phyloP scores from a whole-genome alignment of 92 coral and sea anemone species.

The Palythoa heliodiscus region DNA sequence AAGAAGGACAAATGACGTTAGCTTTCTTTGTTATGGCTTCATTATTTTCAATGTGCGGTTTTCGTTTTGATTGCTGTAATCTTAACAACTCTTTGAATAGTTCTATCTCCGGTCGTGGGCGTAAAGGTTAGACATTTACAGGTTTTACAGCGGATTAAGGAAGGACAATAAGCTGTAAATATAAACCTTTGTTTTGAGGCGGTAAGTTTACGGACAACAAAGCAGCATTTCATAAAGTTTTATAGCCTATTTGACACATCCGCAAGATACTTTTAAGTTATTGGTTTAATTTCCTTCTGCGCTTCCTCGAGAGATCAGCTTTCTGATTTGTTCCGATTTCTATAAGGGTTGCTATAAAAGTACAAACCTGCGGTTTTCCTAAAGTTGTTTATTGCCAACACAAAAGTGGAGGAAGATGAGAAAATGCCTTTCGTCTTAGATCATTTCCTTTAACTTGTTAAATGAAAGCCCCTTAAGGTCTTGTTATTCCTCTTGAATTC shows the following conservation, averaged over 20 bases:
- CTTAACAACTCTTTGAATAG: constrained; percentile 4
- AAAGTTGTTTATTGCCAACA: not conserved
- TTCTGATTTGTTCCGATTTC: constrained; percentile 23
- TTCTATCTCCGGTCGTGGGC: constrained; percentile 4
- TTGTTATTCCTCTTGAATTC: not conserved
- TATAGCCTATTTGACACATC: not conserved
- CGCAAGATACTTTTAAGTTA: not conserved
- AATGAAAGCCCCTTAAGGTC: not conserved
- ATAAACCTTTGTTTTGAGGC: not conserved
- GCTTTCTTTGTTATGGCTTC: not conserved
- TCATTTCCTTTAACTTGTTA: constrained; percentile 22
- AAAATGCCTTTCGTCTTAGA: constrained; percentile 18
- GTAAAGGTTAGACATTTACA: not conserved
- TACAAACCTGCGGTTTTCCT: constrained; percentile 19
- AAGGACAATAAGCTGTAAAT: not conserved
- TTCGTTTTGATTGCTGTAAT: constrained; percentile 2
- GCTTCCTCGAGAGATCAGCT: constrained; percentile 16
- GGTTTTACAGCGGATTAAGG: not conserved
- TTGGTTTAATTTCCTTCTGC: not conserved
- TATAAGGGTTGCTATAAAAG: not conserved
- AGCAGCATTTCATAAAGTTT: not conserved
- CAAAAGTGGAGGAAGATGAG: constrained; percentile 12
- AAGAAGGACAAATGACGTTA: constrained; percentile 2
- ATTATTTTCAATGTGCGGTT: constrained; percentile 19
- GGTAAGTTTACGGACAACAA: not conserved